Base-by-base conservation (phyloP, 2,888 invertebrate species). In the Orthosia gracilis region DNA sequence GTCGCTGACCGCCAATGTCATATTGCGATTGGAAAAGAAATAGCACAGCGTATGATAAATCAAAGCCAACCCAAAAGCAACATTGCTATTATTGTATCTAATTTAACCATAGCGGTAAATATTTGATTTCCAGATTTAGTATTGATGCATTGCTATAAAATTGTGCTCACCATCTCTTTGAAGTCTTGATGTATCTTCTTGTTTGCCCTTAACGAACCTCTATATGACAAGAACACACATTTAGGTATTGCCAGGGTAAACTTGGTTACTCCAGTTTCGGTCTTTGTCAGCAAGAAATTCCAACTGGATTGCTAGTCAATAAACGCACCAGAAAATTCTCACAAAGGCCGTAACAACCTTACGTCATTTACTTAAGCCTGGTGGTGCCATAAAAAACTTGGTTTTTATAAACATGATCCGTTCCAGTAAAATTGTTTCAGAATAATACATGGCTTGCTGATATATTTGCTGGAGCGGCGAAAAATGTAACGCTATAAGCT, bases 391-490 rank as follows among this genome's bases (percentile, higher is more conserved):
- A 84, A 83, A 82, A 77, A 77, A 77, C 77, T 77, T 77, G 69
- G 45, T 74, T 78, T 83, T 74, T 73, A 85, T 85, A 80, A 83
- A 80, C 67, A 73, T 68, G 58, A 75, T 73, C 18, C 68, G 68
- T 31, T 17, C 21, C 50, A 70, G 59, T 62, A 61, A 83, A 83
- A 85, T 85, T 85, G 73, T 85, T 78, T 73, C 67, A 74, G 73
- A 80, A 80, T 80, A 72, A 83, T 78, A 73, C 69, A 81, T 78
- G 73, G 64, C 63, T 49, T 61, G 65, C 64, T 80, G 74, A 80
- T 85, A 76, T 73, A 72, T 79, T 59, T 71, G 50, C 71, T 52
- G 18, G 64, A 68, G 49, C 57, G 31, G 64, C 68, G 61, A 75
- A 74, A 69, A 82, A 85, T 81, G 59, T 80, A 69, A 75, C 58